These are phyloP conservation scores for Lordiphosa clarofinis DNA, from an alignment of 1,140 invertebrate genomes.

Conservation along the genomic window DNA sequence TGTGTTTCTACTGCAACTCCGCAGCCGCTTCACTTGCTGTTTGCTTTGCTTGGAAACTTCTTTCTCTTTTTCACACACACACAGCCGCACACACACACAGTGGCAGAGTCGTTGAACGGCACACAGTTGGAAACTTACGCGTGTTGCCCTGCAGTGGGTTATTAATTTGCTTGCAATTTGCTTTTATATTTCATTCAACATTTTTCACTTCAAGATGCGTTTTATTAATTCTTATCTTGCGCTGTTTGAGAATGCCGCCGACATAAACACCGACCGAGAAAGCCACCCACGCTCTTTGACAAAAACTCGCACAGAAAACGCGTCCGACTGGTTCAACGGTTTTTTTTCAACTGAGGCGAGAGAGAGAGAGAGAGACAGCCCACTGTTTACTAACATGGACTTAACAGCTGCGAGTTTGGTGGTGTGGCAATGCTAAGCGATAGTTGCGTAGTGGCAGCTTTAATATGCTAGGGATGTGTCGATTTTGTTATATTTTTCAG, in stretches of 20 bases:
- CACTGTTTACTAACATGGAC: too few species aligned
- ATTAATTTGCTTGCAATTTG: slow-evolving; percentile 24
- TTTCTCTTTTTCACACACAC: slow-evolving; percentile 57
- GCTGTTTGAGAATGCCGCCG: slow-evolving; percentile 34
- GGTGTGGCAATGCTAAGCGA: too few species aligned
- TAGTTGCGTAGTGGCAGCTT: too few species aligned
- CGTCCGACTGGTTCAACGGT: slow-evolving; percentile 43
- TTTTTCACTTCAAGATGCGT: slow-evolving; percentile 20
- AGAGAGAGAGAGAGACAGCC: too few species aligned
- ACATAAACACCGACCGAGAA: slow-evolving; percentile 48
- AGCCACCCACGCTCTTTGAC: slow-evolving; percentile 24
- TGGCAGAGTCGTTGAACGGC: slow-evolving; percentile 15
- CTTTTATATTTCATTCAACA: slow-evolving; percentile 30
- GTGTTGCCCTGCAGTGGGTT: slow-evolving; percentile 19
- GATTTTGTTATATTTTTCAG: too few species aligned
- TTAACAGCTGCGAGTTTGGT: neutral
- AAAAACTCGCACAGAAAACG: slow-evolving; percentile 18
- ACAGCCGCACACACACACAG: slow-evolving; percentile 18
- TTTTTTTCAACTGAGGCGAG: slow-evolving; percentile 9
- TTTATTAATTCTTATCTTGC: slow-evolving; percentile 30
- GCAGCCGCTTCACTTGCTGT: slow-evolving; percentile 8
- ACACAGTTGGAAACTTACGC: slow-evolving; percentile 46
- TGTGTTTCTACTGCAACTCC: slow-evolving; percentile 70
- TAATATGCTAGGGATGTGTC: too few species aligned
- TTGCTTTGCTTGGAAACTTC: slow-evolving; percentile 52